Evolutionary conservation across 35 echinoderm and acorn worm species (phyloP).

Genomic region (Amphiura filiformis): DNA sequence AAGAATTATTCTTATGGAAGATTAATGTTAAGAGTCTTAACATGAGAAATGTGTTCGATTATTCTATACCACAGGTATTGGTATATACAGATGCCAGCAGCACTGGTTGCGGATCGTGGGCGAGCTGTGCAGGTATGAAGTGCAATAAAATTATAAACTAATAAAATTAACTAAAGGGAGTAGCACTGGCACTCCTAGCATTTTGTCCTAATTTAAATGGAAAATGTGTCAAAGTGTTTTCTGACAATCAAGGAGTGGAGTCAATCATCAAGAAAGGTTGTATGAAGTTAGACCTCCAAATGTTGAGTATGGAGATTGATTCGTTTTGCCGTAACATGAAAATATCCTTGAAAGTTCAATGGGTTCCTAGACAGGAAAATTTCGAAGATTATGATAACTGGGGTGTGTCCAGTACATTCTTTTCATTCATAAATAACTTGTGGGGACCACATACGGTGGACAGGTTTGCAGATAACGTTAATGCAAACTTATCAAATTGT

Average conservation of each 20-base stretch:
- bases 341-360: not conserved
- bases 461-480: not conserved
- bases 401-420: not conserved
- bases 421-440: not conserved
- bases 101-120: not conserved
- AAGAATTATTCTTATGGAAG: not conserved
- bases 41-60: not conserved
- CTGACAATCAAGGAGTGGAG: not conserved
- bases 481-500: not conserved
- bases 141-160: not conserved
- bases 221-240: constrained; percentile 3
- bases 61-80: not conserved
- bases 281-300: not conserved
- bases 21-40: not conserved
- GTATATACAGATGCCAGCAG: not conserved
- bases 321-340: not conserved
- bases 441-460: not conserved
- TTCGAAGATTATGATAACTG: not conserved
- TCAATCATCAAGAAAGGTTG: not conserved
- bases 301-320: not conserved
- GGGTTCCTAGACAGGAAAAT: not conserved
- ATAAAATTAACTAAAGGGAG: not conserved
- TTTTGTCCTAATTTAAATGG: not conserved
- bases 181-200: not conserved
- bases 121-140: not conserved